Percentiles rank a stretch among this genome's conserved stretches.
Conservation (phyloP, 1,140 invertebrate species). For the Scaptomyza hsui region DNA sequence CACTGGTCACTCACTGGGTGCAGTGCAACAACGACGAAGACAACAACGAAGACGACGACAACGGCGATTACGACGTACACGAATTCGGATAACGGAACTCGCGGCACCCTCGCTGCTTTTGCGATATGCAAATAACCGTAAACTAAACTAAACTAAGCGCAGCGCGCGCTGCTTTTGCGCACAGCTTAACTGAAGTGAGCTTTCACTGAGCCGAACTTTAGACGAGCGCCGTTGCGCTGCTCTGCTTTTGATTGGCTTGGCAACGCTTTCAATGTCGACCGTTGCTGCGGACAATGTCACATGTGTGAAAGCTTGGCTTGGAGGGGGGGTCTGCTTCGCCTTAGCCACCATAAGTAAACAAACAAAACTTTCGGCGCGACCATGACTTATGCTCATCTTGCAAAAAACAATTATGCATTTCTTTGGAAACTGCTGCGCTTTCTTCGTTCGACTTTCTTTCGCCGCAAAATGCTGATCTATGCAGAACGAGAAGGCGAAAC, state of each 20-base stretch:
- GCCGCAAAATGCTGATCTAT: conserved; percentile 58
- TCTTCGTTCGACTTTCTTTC: conserved; percentile 71
- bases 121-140: neutral
- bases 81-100: neutral
- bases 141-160: conserved; percentile 26
- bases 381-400: conserved; percentile 76
- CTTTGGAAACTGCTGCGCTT: conserved; percentile 68
- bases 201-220: neutral
- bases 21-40: neutral
- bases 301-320: conserved; percentile 19
- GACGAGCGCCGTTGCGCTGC: conserved; percentile 13
- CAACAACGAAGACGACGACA: neutral
- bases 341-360: conserved; percentile 53
- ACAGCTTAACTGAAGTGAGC: conserved; percentile 25
- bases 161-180: conserved; percentile 21
- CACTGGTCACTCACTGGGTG: neutral
- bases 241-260: conserved; percentile 64
- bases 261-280: conserved; percentile 69
- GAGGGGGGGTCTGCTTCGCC: neutral
- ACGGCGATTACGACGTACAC: neutral
- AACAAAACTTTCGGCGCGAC: conserved; percentile 59
- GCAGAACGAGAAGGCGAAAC: conserved; percentile 68
- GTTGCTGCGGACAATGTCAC: conserved; percentile 76
- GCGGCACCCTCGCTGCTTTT: neutral
- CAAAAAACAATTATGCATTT: conserved; percentile 69